phyloP scores from a whole-genome alignment of 2,888 invertebrate genomes.

The Pecten maximus region DNA sequence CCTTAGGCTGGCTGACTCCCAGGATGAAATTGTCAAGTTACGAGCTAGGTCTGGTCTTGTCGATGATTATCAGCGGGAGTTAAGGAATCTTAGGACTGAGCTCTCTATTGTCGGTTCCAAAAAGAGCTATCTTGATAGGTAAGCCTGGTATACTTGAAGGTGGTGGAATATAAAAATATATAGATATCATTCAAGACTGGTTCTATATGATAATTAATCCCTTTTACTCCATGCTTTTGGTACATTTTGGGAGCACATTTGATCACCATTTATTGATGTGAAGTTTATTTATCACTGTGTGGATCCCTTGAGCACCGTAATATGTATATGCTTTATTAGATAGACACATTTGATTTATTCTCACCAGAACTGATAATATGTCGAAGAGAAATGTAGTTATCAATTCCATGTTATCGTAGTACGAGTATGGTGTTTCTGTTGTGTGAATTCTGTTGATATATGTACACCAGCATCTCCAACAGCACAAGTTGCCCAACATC shows the following conservation, averaged over 20 bases:
- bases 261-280: not conserved
- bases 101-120: slow-evolving; percentile 68
- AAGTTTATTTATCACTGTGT: not conserved
- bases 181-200: not conserved
- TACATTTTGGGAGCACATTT: not conserved
- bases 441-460: too few species aligned
- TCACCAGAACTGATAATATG: too few species aligned
- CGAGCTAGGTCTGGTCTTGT: slow-evolving; percentile 74
- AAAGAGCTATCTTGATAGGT: slow-evolving; percentile 68
- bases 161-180: not conserved
- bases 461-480: not conserved
- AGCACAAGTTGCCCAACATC: not conserved
- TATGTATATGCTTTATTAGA: not conserved
- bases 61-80: slow-evolving; percentile 79
- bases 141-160: slow-evolving; percentile 44
- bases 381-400: not conserved
- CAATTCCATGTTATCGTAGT: not conserved
- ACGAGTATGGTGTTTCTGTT: too few species aligned
- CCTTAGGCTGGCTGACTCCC: slow-evolving; percentile 74
- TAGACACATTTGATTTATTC: not conserved
- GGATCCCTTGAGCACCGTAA: not conserved
- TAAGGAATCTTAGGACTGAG: slow-evolving; percentile 78
- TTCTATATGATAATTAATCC: not conserved
- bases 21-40: slow-evolving; percentile 76
- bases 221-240: not conserved